Evolutionary conservation across 2,113 vertebrate genomes (phyloP), one percentile per base, ranked within the genome.

Genomic region (Numenius arquata): DNA sequence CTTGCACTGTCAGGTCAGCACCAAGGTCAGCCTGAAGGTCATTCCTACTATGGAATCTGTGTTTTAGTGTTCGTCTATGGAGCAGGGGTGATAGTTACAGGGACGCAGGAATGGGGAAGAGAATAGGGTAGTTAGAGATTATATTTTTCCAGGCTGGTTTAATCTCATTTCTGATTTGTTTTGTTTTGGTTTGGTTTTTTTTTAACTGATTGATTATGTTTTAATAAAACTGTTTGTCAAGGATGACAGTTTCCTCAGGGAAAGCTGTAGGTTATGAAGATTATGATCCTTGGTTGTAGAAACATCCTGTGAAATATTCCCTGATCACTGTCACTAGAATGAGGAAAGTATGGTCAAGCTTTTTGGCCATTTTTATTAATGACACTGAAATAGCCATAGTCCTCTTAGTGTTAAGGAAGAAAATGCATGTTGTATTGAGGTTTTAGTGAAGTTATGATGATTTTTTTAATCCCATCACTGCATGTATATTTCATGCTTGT

Each of bases 11-110:
- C 27, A 40, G 6, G 20, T 75, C 21, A 73, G 36, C 13, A 47
- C 47, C 67, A 62, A 85, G 7, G 16, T 71, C 27, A 82, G 10
- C 20, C 15, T 55, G 32, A 73, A 45, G 32, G 26, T 38, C 47
- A 34, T 12, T 55, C 36, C 15, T 68, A 15, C 21, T 78, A 25
- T 0, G 1, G 23, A 48, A 43, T 81, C 6, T 63, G 17, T 0
- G 19, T 71, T 66, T 77, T 12, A 53, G 9, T 58, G 9, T 68
- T 91, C 43, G 45, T 47, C 6, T 53, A 47, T 5, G 30, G 11
- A 20, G 10, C 29, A 55, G 20, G 25, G 8, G 23, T 47, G 32
- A 38, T 15, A 59, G 15, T 9, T 74, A 38, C 36, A 38, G 15
- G 22, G 45, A 67, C 3, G 2, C 1, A 3, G 32, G 43, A 50